Conservation (phyloP, 2,888 invertebrate genomes). For the Frankliniella intonsa region DNA sequence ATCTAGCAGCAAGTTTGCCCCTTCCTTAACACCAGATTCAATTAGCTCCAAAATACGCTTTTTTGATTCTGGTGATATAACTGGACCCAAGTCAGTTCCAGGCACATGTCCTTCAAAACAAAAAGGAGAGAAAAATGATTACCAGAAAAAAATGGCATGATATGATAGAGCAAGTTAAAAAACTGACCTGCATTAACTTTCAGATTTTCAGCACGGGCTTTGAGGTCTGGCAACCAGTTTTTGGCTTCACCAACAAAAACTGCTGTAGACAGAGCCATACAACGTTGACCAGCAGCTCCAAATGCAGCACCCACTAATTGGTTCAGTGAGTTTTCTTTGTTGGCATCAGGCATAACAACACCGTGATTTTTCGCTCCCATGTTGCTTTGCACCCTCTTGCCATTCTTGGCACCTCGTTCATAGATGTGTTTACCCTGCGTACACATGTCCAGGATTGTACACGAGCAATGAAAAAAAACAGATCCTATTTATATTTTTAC, state of each 20-base stretch:
- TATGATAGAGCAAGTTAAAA: slow-evolving; percentile 2
- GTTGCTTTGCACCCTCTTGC: slow-evolving; percentile 95
- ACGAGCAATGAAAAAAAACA: slow-evolving; percentile 3
- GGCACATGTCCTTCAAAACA: slow-evolving; percentile 60
- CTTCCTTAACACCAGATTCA: slow-evolving; percentile 77
- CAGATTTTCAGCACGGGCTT: slow-evolving; percentile 71
- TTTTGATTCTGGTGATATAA: slow-evolving; percentile 90
- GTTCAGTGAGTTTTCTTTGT: slow-evolving; percentile 92
- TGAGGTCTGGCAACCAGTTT: slow-evolving; percentile 91
- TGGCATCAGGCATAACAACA: slow-evolving; percentile 93
- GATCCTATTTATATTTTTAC: slow-evolving; percentile 37
- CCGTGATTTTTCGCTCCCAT: slow-evolving; percentile 99
- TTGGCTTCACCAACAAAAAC: slow-evolving; percentile 88
- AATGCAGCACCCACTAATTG: slow-evolving; percentile 92
- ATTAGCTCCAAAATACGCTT: slow-evolving; percentile 73
- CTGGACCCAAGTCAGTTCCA: slow-evolving; percentile 82
- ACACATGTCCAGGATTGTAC: background rate
- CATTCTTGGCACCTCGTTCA: slow-evolving; percentile 72
- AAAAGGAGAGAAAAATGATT: slow-evolving; percentile 2
- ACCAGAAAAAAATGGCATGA: background rate
- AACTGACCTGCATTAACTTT: slow-evolving; percentile 78
- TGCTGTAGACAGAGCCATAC: slow-evolving; percentile 96
- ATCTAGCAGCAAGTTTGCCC: slow-evolving; percentile 83
- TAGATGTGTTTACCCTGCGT: slow-evolving; percentile 86
- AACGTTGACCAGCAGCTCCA: slow-evolving; percentile 98